Percentiles rank a stretch among this genome's conserved stretches.
Conservation (phyloP, 2,797 vertebrate genomes). For the Chaunax sp. region DNA sequence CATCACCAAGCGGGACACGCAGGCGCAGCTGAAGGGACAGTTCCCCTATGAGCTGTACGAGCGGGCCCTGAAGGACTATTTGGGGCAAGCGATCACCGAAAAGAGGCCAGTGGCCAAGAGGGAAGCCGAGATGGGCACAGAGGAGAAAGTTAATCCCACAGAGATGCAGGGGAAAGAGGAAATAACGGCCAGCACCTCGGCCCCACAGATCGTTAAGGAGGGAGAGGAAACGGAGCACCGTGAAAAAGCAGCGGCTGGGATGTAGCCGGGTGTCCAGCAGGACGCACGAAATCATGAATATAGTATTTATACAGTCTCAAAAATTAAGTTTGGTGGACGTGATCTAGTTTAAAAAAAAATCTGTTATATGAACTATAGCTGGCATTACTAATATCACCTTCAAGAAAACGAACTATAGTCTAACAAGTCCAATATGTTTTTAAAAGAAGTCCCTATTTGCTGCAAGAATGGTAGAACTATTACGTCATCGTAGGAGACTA, state of each 20-base stretch:
- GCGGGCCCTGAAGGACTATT: conserved; percentile 89
- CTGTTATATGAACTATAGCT: conserved; percentile 81
- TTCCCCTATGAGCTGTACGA: conserved; percentile 90
- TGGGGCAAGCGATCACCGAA: conserved; percentile 82
- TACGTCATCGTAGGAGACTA: conserved; percentile 45
- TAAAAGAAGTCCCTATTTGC: conserved; percentile 73
- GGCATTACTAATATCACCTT: conserved; percentile 76
- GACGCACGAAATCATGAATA: conserved; percentile 68
- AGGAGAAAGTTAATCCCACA: conserved; percentile 78
- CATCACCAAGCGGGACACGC: conserved; percentile 83
- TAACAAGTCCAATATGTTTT: conserved; percentile 51
- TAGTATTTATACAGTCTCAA: conserved; percentile 80
- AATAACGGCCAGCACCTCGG: conserved; percentile 87
- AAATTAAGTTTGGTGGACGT: conserved; percentile 82
- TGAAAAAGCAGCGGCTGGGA: conserved; percentile 90
- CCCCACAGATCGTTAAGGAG: conserved; percentile 87
- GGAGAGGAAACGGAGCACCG: conserved; percentile 86
- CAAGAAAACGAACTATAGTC: conserved; percentile 67
- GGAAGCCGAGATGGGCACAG: conserved; percentile 75
- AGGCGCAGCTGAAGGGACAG: conserved; percentile 82
- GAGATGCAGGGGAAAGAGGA: conserved; percentile 89
- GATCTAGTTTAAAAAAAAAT: conserved; percentile 86
- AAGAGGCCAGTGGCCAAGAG: conserved; percentile 84
- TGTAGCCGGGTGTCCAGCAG: conserved; percentile 73
- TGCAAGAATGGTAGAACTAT: conserved; percentile 72